Evolutionary conservation across 2,888 invertebrate species (phyloP).

Genomic region (Cheilosia vernalis): DNA sequence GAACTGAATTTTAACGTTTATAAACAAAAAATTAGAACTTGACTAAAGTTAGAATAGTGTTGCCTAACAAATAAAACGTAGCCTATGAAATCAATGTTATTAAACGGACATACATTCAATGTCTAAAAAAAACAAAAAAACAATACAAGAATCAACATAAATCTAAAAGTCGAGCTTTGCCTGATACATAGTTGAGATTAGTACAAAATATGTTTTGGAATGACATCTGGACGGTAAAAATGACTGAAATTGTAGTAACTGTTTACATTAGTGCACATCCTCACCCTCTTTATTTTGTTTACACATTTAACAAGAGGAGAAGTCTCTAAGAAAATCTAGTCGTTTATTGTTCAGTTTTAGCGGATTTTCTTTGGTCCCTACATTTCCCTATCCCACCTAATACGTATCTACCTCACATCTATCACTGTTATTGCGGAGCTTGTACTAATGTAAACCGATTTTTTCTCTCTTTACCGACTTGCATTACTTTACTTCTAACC

Average conservation of each 20-base stretch:
- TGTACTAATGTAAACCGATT: not conserved
- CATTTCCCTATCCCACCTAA: constrained; percentile 10
- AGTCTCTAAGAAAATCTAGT: not conserved
- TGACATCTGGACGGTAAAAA: not conserved
- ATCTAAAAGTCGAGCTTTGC: not conserved
- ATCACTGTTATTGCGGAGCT: not conserved
- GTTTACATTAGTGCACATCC: not conserved
- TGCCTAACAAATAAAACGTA: not conserved
- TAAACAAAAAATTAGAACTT: not conserved
- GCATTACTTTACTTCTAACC: constrained; percentile 27
- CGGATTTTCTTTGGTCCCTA: not conserved
- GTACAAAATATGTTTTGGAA: constrained; percentile 1
- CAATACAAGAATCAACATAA: not conserved
- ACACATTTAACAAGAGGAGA: not conserved
- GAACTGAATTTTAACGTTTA: not conserved
- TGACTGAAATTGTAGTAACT: constrained; percentile 1
- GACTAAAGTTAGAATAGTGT: not conserved
- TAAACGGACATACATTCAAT: not conserved
- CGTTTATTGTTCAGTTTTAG: not conserved
- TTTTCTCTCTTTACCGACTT: not conserved
- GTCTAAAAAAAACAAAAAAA: not conserved
- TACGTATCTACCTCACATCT: constrained; percentile 3
- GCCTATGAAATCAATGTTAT: not conserved
- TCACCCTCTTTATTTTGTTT: too few relatives aligned
- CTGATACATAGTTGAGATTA: not conserved